These are phyloP conservation scores for Platalea minor DNA, from an alignment of 2,797 vertebrate genomes.

Conservation along the genomic window DNA sequence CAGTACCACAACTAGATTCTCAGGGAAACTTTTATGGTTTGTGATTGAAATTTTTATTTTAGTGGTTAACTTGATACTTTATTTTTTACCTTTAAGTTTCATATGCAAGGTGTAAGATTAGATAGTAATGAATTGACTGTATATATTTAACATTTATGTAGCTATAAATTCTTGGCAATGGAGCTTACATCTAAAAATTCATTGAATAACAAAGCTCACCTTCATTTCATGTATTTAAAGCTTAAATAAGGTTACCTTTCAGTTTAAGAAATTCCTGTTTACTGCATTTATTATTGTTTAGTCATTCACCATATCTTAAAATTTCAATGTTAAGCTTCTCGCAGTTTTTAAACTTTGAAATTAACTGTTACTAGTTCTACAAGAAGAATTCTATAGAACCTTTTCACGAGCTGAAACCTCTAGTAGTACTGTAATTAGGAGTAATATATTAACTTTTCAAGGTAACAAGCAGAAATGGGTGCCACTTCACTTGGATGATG, in stretches of 20 bases:
- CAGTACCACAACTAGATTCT: background rate
- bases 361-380: background rate
- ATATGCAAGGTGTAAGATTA: background rate
- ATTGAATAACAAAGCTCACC: background rate
- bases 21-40: background rate
- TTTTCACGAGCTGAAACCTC: background rate
- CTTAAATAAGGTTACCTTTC: background rate
- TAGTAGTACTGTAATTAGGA: background rate
- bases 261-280: background rate
- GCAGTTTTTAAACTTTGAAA: background rate
- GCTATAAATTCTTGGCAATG: background rate
- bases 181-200: background rate
- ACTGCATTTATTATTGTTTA: background rate
- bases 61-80: background rate
- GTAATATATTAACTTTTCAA: constrained; percentile 64
- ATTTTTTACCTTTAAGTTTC: background rate
- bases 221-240: background rate
- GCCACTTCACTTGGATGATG: constrained; percentile 85
- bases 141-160: background rate
- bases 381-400: background rate
- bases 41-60: background rate
- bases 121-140: background rate
- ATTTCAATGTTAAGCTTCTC: background rate
- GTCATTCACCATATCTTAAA: background rate
- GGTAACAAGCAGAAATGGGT: constrained; percentile 92